phyloP scores from a whole-genome alignment of 2,888 invertebrate genomes.

The Thereva unica region DNA sequence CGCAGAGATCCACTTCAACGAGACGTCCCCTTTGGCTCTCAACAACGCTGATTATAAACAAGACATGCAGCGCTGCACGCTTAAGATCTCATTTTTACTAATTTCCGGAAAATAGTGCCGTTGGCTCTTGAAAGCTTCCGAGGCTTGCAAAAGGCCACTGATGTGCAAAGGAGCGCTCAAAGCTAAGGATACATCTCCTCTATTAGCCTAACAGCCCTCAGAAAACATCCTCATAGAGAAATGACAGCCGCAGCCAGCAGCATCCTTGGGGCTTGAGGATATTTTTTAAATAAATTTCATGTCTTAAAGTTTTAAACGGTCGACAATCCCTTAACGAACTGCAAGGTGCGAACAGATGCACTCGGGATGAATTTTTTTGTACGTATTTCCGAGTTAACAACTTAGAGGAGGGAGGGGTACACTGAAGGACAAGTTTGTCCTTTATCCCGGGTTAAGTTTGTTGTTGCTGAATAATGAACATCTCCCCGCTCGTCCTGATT shows the following conservation, averaged over 20 bases:
- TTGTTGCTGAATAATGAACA: conserved; percentile 34
- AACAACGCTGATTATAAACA: neutral
- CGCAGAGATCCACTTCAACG: too few species aligned
- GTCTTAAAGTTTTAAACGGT: conserved; percentile 14
- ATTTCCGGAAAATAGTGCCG: conserved; percentile 48
- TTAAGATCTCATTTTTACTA: conserved; percentile 42
- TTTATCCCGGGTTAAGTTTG: conserved; percentile 19
- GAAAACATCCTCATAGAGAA: conserved; percentile 6
- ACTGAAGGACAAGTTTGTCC: neutral
- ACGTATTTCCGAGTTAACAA: neutral
- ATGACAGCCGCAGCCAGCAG: neutral
- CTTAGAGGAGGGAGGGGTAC: neutral
- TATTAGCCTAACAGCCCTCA: too few species aligned
- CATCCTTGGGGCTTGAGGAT: too few species aligned
- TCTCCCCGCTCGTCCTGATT: conserved; percentile 18
- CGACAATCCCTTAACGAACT: conserved; percentile 10
- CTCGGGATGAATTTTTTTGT: neutral
- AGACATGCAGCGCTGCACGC: conserved; percentile 9
- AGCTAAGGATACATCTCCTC: too few species aligned
- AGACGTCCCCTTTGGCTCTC: too few species aligned
- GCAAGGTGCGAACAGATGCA: conserved; percentile 9
- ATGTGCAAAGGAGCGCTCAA: neutral
- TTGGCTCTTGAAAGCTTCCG: conserved; percentile 17
- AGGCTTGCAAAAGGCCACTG: neutral
- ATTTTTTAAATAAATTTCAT: too few species aligned